Conservation (phyloP, 2,888 invertebrate species). For the Oscheius sp. region DNA sequence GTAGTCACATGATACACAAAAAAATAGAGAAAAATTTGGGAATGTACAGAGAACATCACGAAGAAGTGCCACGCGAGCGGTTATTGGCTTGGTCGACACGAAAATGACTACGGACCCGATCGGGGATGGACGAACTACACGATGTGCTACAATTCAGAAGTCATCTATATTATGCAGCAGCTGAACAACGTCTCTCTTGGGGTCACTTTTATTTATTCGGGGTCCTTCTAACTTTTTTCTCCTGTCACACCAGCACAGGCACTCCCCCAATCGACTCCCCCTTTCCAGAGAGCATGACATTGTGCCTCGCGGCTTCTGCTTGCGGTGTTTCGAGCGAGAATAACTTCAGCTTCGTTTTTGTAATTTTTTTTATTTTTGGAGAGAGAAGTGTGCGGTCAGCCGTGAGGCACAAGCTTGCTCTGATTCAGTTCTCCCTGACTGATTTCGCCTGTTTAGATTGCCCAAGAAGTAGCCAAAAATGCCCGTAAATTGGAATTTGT, state of each 20-base stretch:
- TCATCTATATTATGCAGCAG: conserved; percentile 68
- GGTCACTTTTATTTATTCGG: conserved; percentile 41
- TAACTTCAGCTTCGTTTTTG: not conserved
- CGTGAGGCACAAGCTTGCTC: conserved; percentile 25
- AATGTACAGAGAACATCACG: conserved; percentile 59
- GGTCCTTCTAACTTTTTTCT: not conserved
- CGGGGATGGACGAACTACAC: conserved; percentile 73
- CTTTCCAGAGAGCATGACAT: conserved; percentile 5
- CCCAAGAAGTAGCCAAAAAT: conserved; percentile 87
- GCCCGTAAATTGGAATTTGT: conserved; percentile 83
- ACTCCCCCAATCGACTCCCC: not conserved
- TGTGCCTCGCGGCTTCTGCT: conserved; percentile 31
- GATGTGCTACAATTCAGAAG: conserved; percentile 70
- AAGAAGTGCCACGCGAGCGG: conserved; percentile 70
- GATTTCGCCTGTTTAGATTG: conserved; percentile 77
- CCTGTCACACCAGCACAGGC: conserved; percentile 8
- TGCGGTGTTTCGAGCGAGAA: conserved; percentile 22
- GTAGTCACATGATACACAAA: not conserved
- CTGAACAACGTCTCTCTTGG: conserved; percentile 69
- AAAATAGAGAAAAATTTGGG: not conserved
- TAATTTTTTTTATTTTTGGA: not conserved
- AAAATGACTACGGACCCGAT: conserved; percentile 52
- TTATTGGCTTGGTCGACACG: conserved; percentile 65
- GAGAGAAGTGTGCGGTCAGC: conserved; percentile 5
- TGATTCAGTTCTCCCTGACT: not conserved